Conservation (phyloP, 2,888 invertebrate genomes). For the Ochropleura plecta region DNA sequence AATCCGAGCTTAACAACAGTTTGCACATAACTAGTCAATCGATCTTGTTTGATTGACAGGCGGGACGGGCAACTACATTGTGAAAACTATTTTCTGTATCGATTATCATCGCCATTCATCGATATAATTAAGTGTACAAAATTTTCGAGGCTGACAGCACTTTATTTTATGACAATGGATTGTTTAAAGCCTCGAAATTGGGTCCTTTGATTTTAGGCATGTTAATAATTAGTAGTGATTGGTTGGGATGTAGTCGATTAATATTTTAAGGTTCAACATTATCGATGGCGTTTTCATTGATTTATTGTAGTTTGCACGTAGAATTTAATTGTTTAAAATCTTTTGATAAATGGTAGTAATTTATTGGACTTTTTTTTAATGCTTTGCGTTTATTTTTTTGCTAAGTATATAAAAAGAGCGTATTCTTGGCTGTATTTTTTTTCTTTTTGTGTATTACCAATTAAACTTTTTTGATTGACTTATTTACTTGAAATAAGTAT, state of each 20-base stretch:
- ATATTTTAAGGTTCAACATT: slow-evolving; percentile 11
- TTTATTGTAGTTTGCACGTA: background rate
- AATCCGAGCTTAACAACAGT: slow-evolving; percentile 81
- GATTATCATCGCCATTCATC: slow-evolving; percentile 42
- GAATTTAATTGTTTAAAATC: background rate
- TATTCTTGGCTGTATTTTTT: background rate
- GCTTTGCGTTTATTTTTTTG: background rate
- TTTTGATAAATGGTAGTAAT: background rate
- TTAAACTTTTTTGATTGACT: too few relatives aligned
- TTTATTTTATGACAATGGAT: slow-evolving; percentile 53
- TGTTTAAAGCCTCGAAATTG: slow-evolving; percentile 46
- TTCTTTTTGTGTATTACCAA: background rate
- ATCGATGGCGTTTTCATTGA: background rate
- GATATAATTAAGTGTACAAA: slow-evolving; percentile 44
- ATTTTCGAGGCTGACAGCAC: slow-evolving; percentile 24
- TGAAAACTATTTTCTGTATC: slow-evolving; percentile 58
- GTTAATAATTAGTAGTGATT: slow-evolving; percentile 58
- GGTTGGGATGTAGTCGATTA: slow-evolving; percentile 16
- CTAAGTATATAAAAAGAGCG: too few relatives aligned
- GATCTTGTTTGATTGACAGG: slow-evolving; percentile 81
- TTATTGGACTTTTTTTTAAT: background rate
- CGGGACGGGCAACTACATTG: slow-evolving; percentile 64
- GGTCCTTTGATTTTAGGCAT: slow-evolving; percentile 42
- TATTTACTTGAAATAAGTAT: background rate
- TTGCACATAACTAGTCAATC: slow-evolving; percentile 80